Base-by-base conservation (phyloP, 2,113 vertebrate species). In the Stegastes partitus region DNA sequence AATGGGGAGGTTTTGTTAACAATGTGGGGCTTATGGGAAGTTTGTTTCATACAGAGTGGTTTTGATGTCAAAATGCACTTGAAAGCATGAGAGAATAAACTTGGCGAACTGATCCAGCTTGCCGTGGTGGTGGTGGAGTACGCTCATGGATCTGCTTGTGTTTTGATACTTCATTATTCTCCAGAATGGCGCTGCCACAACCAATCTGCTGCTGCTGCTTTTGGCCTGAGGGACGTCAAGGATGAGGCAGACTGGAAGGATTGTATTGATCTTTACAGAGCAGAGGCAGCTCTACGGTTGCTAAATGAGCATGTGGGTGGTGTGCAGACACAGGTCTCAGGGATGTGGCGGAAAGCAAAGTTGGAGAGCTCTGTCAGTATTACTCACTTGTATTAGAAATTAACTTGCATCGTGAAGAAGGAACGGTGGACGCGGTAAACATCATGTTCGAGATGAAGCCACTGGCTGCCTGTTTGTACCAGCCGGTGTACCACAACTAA, bases 301-400 rank as follows among this genome's bases (percentile, higher is more conserved):
- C 37, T 28, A n/a, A 70, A 66, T 21, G 47, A 28, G 37, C 5
- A 18, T 54, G 56, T 79, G 65, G 81, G 70, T 22, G 21, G 68
- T 25, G 65, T 82, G 72, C 82, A 75, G 58, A 70, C 50, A 76
- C 66, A 31, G 69, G 75, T 82, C 59, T 44, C 74, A 70, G 61
- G 68, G 74, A 81, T 72, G 72, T 70, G 58, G 65, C 68, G 47
- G 34, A 45, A 72, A 25, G 63, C 49, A 51, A 18, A 63, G 65
- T 42, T 54, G 50, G 49, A 70, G 19, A 57, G 72, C 55, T 71
- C 66, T 67, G 51, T 79, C 58, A 64, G 18, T 62, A 67, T 16
- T 79, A 50, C 53, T 70, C 45, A 51, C 26, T 51, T 19, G 44
- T 53, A 28, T 28, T 42, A 53, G 42, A 22, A 49, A 61, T 63